A percentile compares a stretch with the other conserved stretches of the same genome.
Evolutionary conservation across 2,797 vertebrate species (phyloP).

Genomic region (Limnodromus scolopaceus): DNA sequence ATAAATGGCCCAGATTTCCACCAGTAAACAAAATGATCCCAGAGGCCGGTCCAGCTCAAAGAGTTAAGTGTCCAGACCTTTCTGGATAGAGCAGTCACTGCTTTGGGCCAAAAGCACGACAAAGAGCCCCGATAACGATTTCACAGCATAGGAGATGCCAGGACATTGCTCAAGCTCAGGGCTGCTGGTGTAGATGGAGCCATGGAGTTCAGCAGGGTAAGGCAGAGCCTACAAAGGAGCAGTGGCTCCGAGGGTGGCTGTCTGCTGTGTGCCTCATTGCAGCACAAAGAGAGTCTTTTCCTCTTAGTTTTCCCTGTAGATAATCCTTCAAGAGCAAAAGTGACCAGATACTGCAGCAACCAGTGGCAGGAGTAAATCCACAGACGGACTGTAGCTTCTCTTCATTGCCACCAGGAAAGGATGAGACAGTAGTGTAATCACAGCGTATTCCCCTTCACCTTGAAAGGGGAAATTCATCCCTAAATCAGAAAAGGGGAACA

Average conservation of each 20-base stretch:
- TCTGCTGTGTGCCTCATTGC: not conserved
- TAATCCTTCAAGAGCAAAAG: not conserved
- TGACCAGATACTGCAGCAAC: not conserved
- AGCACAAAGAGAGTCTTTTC: not conserved
- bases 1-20: not conserved
- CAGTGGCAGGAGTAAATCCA: not conserved
- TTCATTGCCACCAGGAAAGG: not conserved
- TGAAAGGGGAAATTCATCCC: not conserved
- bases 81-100: not conserved
- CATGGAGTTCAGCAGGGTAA: not conserved
- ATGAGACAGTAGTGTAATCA: not conserved
- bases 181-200: not conserved
- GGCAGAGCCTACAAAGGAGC: not conserved
- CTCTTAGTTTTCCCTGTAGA: not conserved
- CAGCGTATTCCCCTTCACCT: not conserved
- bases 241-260: not conserved
- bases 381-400: not conserved
- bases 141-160: not conserved
- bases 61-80: not conserved
- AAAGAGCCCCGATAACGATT: not conserved
- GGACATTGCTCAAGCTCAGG: not conserved
- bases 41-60: not conserved
- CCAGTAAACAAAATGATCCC: not conserved
- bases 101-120: not conserved
- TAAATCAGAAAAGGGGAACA: not conserved